A percentile compares a stretch with the other conserved stretches of the same genome.
Conservation (phyloP, 2,888 invertebrate genomes). For the Achlya flavicornis region DNA sequence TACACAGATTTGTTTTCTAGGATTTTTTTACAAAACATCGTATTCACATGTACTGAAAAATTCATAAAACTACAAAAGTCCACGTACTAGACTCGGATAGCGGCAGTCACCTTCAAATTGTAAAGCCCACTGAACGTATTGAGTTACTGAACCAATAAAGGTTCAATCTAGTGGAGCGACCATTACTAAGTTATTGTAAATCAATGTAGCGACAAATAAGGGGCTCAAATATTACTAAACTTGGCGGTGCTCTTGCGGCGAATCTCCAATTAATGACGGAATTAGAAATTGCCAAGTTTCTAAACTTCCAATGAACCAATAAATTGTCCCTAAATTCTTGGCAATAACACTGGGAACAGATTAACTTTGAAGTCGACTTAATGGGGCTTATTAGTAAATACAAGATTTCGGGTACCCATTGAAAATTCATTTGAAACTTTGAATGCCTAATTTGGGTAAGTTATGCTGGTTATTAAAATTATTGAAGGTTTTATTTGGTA, state of each 20-base stretch:
- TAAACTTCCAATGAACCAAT: slow-evolving; percentile 49
- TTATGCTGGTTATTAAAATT: slow-evolving; percentile 11
- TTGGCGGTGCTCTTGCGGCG: slow-evolving; percentile 50
- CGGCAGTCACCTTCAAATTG: slow-evolving; percentile 3
- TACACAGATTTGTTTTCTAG: not conserved
- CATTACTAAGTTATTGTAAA: slow-evolving; percentile 56
- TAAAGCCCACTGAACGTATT: slow-evolving; percentile 19
- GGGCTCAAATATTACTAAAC: slow-evolving; percentile 64
- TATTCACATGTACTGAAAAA: slow-evolving; percentile 12
- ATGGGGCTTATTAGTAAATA: slow-evolving; percentile 38
- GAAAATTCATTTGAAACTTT: slow-evolving; percentile 21
- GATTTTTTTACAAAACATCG: slow-evolving; percentile 10
- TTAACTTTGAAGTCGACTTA: slow-evolving; percentile 47
- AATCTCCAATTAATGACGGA: slow-evolving; percentile 67
- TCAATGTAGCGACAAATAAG: slow-evolving; percentile 66
- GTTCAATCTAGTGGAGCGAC: slow-evolving; percentile 28
- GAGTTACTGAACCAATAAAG: slow-evolving; percentile 39
- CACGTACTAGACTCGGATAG: slow-evolving; percentile 14
- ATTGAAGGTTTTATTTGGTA: not conserved
- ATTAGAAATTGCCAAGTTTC: slow-evolving; percentile 64
- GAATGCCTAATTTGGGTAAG: slow-evolving; percentile 13
- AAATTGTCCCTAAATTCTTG: slow-evolving; percentile 56
- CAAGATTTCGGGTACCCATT: slow-evolving; percentile 12
- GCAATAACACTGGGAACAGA: slow-evolving; percentile 33
- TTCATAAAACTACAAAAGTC: slow-evolving; percentile 6